A percentile compares a stretch with the other conserved stretches of the same genome.
Conservation (phyloP, 2,797 vertebrate species). For the Prionace glauca region DNA sequence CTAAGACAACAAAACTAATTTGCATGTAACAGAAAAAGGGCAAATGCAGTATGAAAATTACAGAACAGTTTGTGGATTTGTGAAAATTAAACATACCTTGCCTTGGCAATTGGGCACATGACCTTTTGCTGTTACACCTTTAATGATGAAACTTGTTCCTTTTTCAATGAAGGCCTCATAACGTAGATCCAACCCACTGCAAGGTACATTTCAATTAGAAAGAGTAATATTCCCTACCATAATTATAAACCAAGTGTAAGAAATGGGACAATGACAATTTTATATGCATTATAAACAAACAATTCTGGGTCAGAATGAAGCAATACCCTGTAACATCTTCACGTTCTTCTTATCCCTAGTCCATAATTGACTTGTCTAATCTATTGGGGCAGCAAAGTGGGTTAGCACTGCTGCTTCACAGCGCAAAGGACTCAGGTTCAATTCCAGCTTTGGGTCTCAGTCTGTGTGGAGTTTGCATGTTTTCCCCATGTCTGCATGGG, state of each 20-base stretch:
- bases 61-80: neutral
- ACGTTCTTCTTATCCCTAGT: neutral
- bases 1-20: neutral
- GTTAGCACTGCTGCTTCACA: too few species aligned
- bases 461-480: too few species aligned
- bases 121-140: slow-evolving; percentile 66
- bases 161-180: slow-evolving; percentile 54
- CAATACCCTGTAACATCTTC: neutral
- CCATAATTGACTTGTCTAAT: neutral
- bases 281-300: neutral
- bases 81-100: slow-evolving; percentile 60
- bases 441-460: too few species aligned
- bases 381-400: too few species aligned
- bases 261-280: neutral
- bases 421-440: too few species aligned
- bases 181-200: slow-evolving; percentile 67
- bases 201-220: slow-evolving; percentile 42
- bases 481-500: too few species aligned
- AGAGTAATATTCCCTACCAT: neutral
- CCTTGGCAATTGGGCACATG: slow-evolving; percentile 61
- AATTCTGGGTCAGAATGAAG: neutral
- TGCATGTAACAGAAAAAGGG: neutral
- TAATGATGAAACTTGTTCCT: slow-evolving; percentile 59
- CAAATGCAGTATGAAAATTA: neutral
- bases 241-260: neutral